These are phyloP conservation scores for Neelides folsomi DNA, from an alignment of 2,888 invertebrate species.

Conservation along the genomic window DNA sequence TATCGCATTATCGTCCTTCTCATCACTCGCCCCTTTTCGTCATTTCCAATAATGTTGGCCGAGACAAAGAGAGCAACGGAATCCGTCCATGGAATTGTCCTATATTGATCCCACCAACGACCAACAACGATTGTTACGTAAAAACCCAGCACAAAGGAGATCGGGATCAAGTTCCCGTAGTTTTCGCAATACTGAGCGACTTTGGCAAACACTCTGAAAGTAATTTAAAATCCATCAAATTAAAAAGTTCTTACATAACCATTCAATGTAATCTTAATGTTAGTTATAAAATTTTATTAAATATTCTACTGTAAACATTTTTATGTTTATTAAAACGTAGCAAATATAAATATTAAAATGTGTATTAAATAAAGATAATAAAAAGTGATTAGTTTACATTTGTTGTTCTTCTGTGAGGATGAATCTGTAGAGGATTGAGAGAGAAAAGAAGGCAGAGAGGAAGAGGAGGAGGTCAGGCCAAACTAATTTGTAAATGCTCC, in stretches of 20 bases:
- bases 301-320: too few species aligned
- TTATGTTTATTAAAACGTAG: too few species aligned
- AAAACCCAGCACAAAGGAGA: constrained; percentile 87
- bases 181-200: constrained; percentile 71
- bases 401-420: constrained; percentile 53
- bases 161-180: constrained; percentile 73
- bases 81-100: constrained; percentile 71
- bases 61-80: constrained; percentile 74
- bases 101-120: constrained; percentile 83
- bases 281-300: not conserved
- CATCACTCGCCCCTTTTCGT: constrained; percentile 68
- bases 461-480: constrained; percentile 78
- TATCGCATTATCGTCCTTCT: constrained; percentile 69
- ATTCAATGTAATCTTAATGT: too few species aligned
- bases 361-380: not conserved
- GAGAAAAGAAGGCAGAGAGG: constrained; percentile 58
- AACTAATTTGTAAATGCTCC: constrained; percentile 86
- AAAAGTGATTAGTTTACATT: constrained; percentile 43
- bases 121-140: constrained; percentile 86
- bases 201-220: constrained; percentile 60
- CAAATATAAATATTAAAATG: too few species aligned
- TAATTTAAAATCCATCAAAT: constrained; percentile 8
- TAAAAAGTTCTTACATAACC: not conserved
- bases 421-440: constrained; percentile 65
- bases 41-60: constrained; percentile 70